Conservation (phyloP, 2,888 invertebrate species). For the Meiosimyza decipiens region DNA sequence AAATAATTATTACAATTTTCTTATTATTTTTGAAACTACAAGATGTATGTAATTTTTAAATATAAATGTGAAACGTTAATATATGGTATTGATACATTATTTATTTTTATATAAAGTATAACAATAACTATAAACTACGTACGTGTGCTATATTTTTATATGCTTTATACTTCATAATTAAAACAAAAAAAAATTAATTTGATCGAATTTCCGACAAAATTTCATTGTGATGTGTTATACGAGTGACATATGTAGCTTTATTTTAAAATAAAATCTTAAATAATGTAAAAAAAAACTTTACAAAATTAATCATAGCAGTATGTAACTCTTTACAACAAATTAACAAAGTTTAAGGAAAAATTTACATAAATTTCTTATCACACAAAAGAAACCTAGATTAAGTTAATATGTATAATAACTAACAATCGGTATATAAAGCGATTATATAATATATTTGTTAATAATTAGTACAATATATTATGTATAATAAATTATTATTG, state of each 20-base stretch:
- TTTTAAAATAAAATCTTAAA: not conserved
- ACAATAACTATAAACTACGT: slow-evolving; percentile 11
- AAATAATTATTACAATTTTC: slow-evolving; percentile 6
- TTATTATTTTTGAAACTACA: not conserved
- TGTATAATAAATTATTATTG: slow-evolving; percentile 29
- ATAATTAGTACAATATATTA: slow-evolving; percentile 13
- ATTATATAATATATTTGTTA: slow-evolving; percentile 8
- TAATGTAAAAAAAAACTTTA: not conserved
- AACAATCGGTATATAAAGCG: slow-evolving; percentile 21
- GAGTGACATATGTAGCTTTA: slow-evolving; percentile 5
- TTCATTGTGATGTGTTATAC: slow-evolving; percentile 23
- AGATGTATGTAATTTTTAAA: slow-evolving; percentile 16
- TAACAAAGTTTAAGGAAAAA: slow-evolving; percentile 29
- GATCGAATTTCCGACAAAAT: not conserved
- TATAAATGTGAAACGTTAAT: slow-evolving; percentile 27
- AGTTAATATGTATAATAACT: slow-evolving; percentile 15
- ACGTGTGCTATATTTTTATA: not conserved
- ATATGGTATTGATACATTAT: slow-evolving; percentile 1
- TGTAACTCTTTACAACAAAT: slow-evolving; percentile 25
- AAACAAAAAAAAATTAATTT: too few relatives aligned
- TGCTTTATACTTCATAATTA: too few relatives aligned
- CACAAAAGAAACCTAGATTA: not conserved
- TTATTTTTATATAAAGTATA: not conserved
- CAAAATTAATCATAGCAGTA: slow-evolving; percentile 4
- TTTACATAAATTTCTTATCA: slow-evolving; percentile 13